phyloP scores from a whole-genome alignment of 53 echinoderm and acorn worm species.

The Henricia sp. region DNA sequence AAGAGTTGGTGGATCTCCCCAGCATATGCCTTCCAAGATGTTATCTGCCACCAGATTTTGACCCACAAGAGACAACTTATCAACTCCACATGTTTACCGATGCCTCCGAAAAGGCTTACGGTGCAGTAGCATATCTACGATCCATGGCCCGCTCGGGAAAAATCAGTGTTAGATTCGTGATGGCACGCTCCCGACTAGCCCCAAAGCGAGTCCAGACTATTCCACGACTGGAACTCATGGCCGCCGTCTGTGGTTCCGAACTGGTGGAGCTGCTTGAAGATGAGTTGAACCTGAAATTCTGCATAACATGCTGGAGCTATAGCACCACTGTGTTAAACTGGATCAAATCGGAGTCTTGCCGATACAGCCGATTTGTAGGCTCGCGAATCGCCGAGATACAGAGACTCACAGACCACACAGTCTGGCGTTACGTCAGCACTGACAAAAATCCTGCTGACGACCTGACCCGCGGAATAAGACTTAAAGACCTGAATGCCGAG shows the following conservation, averaged over 20 bases:
- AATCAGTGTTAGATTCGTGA: background rate
- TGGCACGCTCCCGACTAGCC: constrained; percentile 9
- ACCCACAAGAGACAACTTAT: background rate
- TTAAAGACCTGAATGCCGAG: background rate
- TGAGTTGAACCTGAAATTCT: background rate
- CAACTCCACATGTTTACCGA: constrained; percentile 24
- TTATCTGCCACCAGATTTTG: background rate
- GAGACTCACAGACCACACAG: constrained; percentile 21
- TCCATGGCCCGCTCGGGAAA: background rate
- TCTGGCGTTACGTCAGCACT: constrained; percentile 26
- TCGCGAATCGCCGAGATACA: constrained; percentile 35
- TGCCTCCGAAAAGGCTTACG: constrained; percentile 34
- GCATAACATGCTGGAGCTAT: constrained; percentile 13
- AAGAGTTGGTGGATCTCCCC: background rate
- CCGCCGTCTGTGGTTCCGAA: constrained; percentile 2
- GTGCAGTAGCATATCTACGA: constrained; percentile 18
- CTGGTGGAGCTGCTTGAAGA: constrained; percentile 12
- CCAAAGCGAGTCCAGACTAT: constrained; percentile 21
- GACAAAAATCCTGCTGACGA: constrained; percentile 34
- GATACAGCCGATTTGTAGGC: constrained; percentile 31
- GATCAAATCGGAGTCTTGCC: constrained; percentile 35
- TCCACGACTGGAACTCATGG: constrained; percentile 1
- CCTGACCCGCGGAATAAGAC: background rate
- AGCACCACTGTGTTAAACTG: constrained; percentile 1
- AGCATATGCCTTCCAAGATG: background rate